Conservation (phyloP, 2,888 invertebrate species). For the Mystacides longicornis region DNA sequence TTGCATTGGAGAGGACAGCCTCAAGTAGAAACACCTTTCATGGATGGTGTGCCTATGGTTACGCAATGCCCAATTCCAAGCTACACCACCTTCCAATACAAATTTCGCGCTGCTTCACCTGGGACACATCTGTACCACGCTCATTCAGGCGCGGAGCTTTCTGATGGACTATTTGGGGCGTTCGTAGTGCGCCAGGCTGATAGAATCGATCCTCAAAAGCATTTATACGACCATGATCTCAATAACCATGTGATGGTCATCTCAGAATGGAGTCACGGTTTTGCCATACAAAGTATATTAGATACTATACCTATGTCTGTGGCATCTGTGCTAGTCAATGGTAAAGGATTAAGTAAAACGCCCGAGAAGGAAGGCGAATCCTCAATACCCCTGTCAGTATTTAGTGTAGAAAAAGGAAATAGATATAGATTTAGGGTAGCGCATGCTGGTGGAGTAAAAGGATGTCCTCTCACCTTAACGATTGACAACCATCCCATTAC, state of each 20-base stretch:
- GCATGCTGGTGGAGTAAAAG: slow-evolving; percentile 58
- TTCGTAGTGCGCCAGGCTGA: slow-evolving; percentile 61
- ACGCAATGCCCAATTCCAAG: slow-evolving; percentile 71
- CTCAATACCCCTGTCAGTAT: slow-evolving; percentile 33
- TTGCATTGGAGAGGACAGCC: slow-evolving; percentile 80
- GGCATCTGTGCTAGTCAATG: slow-evolving; percentile 57
- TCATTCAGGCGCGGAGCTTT: slow-evolving; percentile 59
- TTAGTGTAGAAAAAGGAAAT: slow-evolving; percentile 50
- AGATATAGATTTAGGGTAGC: slow-evolving; percentile 59
- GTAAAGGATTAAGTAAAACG: slow-evolving; percentile 45
- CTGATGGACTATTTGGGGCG: slow-evolving; percentile 64
- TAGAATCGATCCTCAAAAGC: slow-evolving; percentile 50
- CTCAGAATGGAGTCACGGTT: slow-evolving; percentile 61
- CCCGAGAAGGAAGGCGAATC: slow-evolving; percentile 33
- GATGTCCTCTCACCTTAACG: slow-evolving; percentile 60
- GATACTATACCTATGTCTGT: slow-evolving; percentile 43
- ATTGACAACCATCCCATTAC: slow-evolving; percentile 58
- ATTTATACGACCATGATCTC: slow-evolving; percentile 63
- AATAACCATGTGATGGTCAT: slow-evolving; percentile 62
- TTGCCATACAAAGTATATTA: slow-evolving; percentile 31
- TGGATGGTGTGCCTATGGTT: slow-evolving; percentile 73
- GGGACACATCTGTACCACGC: slow-evolving; percentile 73
- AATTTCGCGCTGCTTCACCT: slow-evolving; percentile 61
- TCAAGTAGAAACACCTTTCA: slow-evolving; percentile 58
- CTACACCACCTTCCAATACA: slow-evolving; percentile 68